Evolutionary conservation across 2,888 invertebrate species (phyloP).

Genomic region (Dynastes hyllus): DNA sequence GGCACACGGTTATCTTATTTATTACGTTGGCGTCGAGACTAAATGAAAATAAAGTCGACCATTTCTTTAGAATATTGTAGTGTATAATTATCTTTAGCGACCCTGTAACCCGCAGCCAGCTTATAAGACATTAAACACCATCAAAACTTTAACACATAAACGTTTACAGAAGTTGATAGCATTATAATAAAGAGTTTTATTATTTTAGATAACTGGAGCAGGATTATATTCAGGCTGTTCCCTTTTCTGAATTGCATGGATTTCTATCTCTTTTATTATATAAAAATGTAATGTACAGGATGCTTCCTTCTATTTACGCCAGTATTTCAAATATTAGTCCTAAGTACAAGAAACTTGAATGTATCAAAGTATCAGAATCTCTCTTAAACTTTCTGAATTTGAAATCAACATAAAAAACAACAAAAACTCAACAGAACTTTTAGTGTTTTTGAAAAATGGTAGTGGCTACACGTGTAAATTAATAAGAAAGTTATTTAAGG

Average conservation of each 20-base stretch:
- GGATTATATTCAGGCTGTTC: neutral
- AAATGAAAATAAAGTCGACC: constrained; percentile 44
- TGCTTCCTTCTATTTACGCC: neutral
- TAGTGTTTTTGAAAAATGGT: too few species aligned
- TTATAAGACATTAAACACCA: constrained; percentile 23
- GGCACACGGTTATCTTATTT: constrained; percentile 43
- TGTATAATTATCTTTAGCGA: constrained; percentile 36
- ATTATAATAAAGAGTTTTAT: neutral
- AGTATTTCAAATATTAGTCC: too few species aligned
- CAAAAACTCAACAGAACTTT: too few species aligned
- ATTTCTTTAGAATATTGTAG: constrained; percentile 29
- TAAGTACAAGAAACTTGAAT: too few species aligned
- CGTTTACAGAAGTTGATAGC: constrained; percentile 10
- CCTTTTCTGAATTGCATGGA: neutral
- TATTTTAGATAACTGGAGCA: neutral
- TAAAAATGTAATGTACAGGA: too few species aligned
- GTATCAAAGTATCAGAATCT: neutral
- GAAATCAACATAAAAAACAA: too few species aligned
- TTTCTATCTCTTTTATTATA: neutral
- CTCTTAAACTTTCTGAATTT: too few species aligned
- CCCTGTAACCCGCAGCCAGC: constrained; percentile 28
- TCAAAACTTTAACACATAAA: constrained; percentile 1
- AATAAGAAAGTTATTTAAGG: too few species aligned
- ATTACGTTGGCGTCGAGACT: constrained; percentile 38
- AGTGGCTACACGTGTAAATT: too few species aligned